Conservation (phyloP, 2,113 vertebrate genomes). For the Anguilla rostrata region DNA sequence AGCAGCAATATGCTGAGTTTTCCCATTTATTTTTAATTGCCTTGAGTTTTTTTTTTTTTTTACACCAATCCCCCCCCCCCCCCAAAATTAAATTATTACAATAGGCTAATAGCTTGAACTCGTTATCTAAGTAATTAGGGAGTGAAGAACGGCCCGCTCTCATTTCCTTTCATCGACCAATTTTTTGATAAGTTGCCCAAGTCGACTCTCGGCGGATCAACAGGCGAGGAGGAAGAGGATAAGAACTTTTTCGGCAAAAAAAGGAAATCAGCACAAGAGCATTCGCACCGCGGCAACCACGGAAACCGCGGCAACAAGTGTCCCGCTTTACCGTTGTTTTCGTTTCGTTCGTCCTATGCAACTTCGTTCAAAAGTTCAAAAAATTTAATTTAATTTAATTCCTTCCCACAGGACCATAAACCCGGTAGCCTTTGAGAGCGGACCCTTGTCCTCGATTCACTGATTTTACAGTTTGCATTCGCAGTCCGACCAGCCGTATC, state of each 20-base stretch:
- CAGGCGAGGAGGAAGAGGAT: neutral
- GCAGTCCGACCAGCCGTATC: neutral
- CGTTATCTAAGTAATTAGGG: conserved; percentile 66
- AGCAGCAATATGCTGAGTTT: conserved; percentile 27
- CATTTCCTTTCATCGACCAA: conserved; percentile 67
- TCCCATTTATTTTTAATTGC: conserved; percentile 33
- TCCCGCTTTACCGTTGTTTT: neutral
- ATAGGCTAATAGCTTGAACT: conserved; percentile 64
- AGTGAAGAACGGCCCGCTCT: conserved; percentile 60
- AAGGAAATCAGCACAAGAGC: conserved; percentile 21
- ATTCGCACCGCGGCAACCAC: neutral
- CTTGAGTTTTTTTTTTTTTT: conserved; percentile 42
- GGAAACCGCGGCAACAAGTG: neutral
- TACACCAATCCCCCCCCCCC: neutral
- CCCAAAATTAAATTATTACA: conserved; percentile 37
- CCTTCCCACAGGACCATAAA: conserved; percentile 37
- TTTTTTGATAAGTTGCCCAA: conserved; percentile 59
- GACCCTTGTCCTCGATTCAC: conserved; percentile 24
- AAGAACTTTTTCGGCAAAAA: conserved; percentile 8
- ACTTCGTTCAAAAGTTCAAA: neutral
- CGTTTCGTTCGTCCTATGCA: neutral
- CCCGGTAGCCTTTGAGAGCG: conserved; percentile 29
- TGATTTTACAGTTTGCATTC: conserved; percentile 27
- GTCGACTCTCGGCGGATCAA: conserved; percentile 22
- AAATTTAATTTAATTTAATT: neutral